Evolutionary conservation across 1,140 invertebrate genomes (phyloP), one percentile per base, ranked within the genome.

Genomic region (Palaemon carinicauda): DNA sequence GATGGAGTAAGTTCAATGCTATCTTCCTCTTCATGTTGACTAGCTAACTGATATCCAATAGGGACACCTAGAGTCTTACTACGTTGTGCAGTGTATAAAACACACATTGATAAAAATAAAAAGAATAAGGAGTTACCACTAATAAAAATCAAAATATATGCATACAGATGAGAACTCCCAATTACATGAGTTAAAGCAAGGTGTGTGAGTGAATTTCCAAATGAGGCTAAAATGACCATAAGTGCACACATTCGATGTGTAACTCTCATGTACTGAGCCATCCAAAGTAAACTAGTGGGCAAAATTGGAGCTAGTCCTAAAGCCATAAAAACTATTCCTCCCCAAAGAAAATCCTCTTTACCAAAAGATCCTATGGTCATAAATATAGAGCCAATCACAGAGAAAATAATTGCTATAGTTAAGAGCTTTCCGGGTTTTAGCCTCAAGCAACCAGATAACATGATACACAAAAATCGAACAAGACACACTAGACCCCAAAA

Each of bases 401-500:
- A 92, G 69, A 24, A 91, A 53, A 78, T 92, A 87, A 89, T 92
- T 90, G 71, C 90, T 69, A 19, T 60, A 91, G 87, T 33, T 92
- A 89, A 91, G 92, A 92, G 24, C 89, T 90, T 14, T 89, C 90
- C 41, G 91, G 91, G 73, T 89, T 91, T 73, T 91, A 91, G 71
- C 89, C 91, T 31, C 90, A 91, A 0, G 92, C 91, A 80, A 92
- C 89, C 85, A 14, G 88, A 87, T 17, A 84, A 52, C 60, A 92
- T 92, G 24, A 93, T 92, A 31, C 91, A 91, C 10, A 91, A 85
- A 75, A 92, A 92, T 50, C 93, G 89, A 3, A 91, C 91, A 21
- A 91, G 88, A 17, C 93, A 92, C 33, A 93, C 91, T 4, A 91
- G 90, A 5, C 92, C 93, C 93, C 93, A 93, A 87, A 93, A 93